phyloP scores from a whole-genome alignment of 2,888 invertebrate species.

The Drosophila setosimentum region DNA sequence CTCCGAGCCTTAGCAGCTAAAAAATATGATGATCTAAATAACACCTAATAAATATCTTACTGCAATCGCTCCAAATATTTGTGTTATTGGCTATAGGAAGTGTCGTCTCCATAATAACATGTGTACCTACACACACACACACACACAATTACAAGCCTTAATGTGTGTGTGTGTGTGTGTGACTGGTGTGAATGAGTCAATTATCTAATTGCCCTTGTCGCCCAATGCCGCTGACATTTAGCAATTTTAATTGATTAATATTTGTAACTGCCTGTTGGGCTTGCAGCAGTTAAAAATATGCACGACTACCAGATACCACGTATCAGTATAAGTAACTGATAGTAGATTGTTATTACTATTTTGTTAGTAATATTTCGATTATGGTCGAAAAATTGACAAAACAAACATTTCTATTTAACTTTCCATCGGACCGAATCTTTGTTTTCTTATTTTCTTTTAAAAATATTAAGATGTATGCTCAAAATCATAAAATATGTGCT shows the following conservation, averaged over 20 bases:
- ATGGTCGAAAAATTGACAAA: neutral
- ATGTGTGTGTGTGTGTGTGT: neutral
- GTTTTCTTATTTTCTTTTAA: neutral
- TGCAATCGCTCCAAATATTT: constrained; percentile 52
- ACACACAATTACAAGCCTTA: neutral
- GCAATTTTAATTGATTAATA: constrained; percentile 40
- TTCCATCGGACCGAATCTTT: neutral
- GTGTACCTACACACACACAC: neutral
- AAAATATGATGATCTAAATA: constrained; percentile 63
- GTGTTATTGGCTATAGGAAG: constrained; percentile 3
- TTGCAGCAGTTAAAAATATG: neutral
- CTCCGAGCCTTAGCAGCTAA: constrained; percentile 2
- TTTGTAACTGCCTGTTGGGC: constrained; percentile 9
- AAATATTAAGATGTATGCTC: neutral
- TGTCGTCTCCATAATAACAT: constrained; percentile 2
- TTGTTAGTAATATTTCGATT: neutral
- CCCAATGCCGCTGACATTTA: constrained; percentile 14
- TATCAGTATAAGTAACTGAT: neutral
- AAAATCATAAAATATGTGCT: neutral
- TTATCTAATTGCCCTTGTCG: constrained; percentile 47
- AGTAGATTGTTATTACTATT: neutral
- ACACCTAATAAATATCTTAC: constrained; percentile 68
- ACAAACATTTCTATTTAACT: neutral
- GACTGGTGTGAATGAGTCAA: constrained; percentile 28
- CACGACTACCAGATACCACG: constrained; percentile 10